Base-by-base conservation (phyloP, 1,140 invertebrate genomes). In the Heterodera carotae region DNA sequence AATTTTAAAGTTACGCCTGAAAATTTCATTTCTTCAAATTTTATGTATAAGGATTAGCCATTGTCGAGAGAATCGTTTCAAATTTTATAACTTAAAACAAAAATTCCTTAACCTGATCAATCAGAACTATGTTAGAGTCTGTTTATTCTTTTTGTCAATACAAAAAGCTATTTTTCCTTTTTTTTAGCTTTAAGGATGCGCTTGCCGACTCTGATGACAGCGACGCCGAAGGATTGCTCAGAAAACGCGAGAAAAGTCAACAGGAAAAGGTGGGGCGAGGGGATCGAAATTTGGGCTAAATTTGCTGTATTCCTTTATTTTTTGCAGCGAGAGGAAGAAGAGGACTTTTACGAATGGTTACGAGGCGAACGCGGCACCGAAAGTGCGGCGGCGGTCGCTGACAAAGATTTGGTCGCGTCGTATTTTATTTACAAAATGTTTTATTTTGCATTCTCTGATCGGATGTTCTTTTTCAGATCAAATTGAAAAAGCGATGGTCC, bases 401-500 rank as follows among this genome's bases (percentile, higher is more conserved):
- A 91, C 36, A 64, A 82, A 34, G 73, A 82, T 75, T 75, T 82
- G 79, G 69, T 75, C 33, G 2, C 6, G 33, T 22, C 39, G 10
- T 33, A 43, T 22, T 6, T n/a, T n/a, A n/a, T n/a, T n/a, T n/a
- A n/a, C n/a, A n/a, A n/a, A n/a, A n/a, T n/a, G n/a, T n/a, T n/a
- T n/a, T n/a, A n/a, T n/a, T n/a, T n/a, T n/a, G n/a, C 70, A 33
- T 27, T 43, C 78, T 77, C 12, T 18, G 18, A 76, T 69, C 18
- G 29, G 12, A 69, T 12, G 4, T 39, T 69, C 31, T 18, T 76
- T 25, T 77, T 22, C 77, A 89, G 81, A 92, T 92, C 84, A 91
- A 92, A 22, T 88, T 97, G 39, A 92, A 93, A 78, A 91, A 94
- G 53, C 93, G 92, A 88, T 97, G 95, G 95, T 59, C 78, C 36